Base-by-base conservation (phyloP, 1,140 invertebrate genomes). In the Temnothorax longispinosus region DNA sequence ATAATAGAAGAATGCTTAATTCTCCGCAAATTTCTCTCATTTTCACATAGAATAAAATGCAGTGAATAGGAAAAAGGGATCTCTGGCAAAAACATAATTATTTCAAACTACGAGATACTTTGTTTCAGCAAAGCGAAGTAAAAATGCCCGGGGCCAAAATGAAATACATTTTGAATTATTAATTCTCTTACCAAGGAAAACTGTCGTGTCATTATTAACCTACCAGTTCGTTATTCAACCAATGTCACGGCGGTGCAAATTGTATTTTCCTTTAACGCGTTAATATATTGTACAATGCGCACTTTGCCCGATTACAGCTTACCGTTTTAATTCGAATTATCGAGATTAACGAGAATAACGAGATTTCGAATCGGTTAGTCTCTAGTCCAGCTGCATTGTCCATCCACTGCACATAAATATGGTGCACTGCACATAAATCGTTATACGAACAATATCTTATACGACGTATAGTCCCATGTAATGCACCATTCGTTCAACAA, bases 61-160 rank as follows among this genome's bases (percentile, higher is more conserved):
- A 82, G 18, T 10, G 15, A 58, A 82, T 60, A 74, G 54, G 13
- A 84, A 75, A 35, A 32, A 21, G 38, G 21, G 21, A 21, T 71
- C 50, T 71, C 65, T 56, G 41, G 27, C n/a, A 60, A 74, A 84
- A 75, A 58, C 38, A 75, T 74, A 67, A 84, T 84, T 84, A 84
- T 84, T 84, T 74, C 54, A 60, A 84, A 74, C 54, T 74, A 60
- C 44, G n/a, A 35, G 54, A n/a, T 75, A 74, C 56, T 82, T 60
- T 35, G 41, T 84, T 60, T 75, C 27, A 38, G 41, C 54, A 84
- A 47, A 84, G 69, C 69, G 27, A 2, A 21, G 38, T 50, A 74
- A 84, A 84, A 84, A 50, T 60, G 27, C 41, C 52, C 18, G 2
- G 2, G 21, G 50, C 35, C 15, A 50, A 60, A 74, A 62, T 60